Evolutionary conservation across 2,797 vertebrate genomes (phyloP).

Genomic region (Leptoclinus maculatus): DNA sequence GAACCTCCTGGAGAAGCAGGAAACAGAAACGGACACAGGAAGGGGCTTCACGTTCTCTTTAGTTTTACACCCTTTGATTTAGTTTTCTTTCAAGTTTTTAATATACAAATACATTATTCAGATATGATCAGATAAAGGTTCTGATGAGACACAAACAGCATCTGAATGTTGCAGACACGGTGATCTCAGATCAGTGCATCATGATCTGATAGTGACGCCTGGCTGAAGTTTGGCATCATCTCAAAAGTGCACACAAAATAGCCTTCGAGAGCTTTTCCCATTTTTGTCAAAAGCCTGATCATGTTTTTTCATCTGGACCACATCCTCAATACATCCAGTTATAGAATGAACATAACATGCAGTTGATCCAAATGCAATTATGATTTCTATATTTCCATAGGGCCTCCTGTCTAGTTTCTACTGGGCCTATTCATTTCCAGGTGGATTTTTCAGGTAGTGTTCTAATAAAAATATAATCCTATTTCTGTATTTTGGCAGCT

Average conservation of each 20-base stretch:
- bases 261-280: not conserved
- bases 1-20: constrained; percentile 36
- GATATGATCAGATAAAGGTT: not conserved
- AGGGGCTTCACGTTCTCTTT: constrained; percentile 16
- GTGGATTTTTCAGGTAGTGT: not conserved
- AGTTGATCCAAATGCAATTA: not conserved
- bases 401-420: no score
- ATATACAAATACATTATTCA: constrained; percentile 3
- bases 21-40: constrained; percentile 37
- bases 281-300: not conserved
- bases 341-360: not conserved
- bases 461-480: no score
- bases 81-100: no score
- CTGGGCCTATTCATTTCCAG: not conserved
- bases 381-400: no score
- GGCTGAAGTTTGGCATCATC: not conserved
- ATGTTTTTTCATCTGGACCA: not conserved
- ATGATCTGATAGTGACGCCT: not conserved
- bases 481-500: not conserved
- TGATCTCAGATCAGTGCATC: not conserved
- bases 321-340: not conserved
- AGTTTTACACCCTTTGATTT: not conserved
- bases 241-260: not conserved
- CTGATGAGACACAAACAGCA: not conserved
- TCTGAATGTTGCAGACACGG: not conserved